Evolutionary conservation across 2,113 vertebrate species (phyloP).

Genomic region (Saccopteryx bilineata): DNA sequence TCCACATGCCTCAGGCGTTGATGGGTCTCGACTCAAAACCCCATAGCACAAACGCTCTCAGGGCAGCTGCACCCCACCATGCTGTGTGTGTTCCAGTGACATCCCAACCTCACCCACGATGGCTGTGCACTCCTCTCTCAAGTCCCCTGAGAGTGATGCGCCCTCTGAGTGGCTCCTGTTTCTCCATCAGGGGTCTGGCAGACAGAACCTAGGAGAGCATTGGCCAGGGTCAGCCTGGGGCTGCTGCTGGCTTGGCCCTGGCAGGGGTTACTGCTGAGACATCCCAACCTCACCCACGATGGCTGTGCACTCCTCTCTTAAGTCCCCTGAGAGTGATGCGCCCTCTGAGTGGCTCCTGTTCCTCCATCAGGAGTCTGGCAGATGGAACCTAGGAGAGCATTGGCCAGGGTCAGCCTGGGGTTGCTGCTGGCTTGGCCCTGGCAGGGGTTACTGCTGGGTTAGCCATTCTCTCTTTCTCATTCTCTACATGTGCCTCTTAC

Average conservation of each 20-base stretch:
- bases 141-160: rapidly evolving
- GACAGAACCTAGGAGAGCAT: background rate
- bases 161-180: background rate
- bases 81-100: background rate
- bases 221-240: too few relatives aligned
- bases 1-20: background rate
- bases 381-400: background rate
- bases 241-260: background rate
- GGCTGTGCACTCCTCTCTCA: too few relatives aligned
- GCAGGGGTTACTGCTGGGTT: background rate
- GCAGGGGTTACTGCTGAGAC: background rate
- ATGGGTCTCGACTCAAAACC: background rate
- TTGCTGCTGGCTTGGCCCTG: background rate
- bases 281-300: background rate
- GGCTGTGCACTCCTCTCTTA: too few relatives aligned
- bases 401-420: too few relatives aligned
- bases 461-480: background rate
- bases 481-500: slow-evolving; percentile 37
- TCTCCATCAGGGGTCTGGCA: background rate
- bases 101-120: background rate
- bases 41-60: background rate
- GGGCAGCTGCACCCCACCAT: rapidly evolving
- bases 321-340: rapidly evolving
- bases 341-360: background rate
- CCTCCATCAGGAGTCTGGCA: background rate